phyloP scores from a whole-genome alignment of 2,113 vertebrate species.

The Syngnathus typhle region DNA sequence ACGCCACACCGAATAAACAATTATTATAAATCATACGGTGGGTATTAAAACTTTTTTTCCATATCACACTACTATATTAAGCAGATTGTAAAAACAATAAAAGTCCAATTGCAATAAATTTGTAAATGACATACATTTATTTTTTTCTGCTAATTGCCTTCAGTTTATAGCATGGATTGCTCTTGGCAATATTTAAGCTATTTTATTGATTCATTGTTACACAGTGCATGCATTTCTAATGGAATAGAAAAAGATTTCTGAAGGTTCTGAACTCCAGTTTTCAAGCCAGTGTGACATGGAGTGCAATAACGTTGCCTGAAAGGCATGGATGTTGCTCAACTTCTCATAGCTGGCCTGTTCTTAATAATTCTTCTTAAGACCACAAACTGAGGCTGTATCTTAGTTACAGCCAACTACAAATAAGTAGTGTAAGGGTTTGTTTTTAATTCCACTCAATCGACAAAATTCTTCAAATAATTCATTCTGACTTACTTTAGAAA shows the following conservation, averaged over 20 bases:
- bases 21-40: not conserved
- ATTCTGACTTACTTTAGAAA: not conserved
- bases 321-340: not conserved
- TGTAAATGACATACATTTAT: too few relatives aligned
- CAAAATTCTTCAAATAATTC: not conserved
- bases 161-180: too few relatives aligned
- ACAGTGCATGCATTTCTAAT: not conserved
- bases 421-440: not conserved
- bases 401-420: not conserved
- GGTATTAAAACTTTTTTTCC: not conserved
- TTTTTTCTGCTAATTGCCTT: too few relatives aligned
- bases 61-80: not conserved
- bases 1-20: not conserved
- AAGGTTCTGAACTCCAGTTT: not conserved
- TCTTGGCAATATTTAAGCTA: too few relatives aligned
- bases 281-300: too few relatives aligned
- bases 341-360: not conserved
- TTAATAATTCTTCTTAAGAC: not conserved
- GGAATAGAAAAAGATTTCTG: not conserved
- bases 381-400: not conserved
- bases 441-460: not conserved
- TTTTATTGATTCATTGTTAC: not conserved
- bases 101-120: too few relatives aligned
- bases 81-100: not conserved
- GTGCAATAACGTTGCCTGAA: not conserved